Percentiles rank a stretch among this genome's conserved stretches.
These are phyloP conservation scores for Merluccius polli DNA, from an alignment of 2,797 vertebrate species.

Conservation along the genomic window DNA sequence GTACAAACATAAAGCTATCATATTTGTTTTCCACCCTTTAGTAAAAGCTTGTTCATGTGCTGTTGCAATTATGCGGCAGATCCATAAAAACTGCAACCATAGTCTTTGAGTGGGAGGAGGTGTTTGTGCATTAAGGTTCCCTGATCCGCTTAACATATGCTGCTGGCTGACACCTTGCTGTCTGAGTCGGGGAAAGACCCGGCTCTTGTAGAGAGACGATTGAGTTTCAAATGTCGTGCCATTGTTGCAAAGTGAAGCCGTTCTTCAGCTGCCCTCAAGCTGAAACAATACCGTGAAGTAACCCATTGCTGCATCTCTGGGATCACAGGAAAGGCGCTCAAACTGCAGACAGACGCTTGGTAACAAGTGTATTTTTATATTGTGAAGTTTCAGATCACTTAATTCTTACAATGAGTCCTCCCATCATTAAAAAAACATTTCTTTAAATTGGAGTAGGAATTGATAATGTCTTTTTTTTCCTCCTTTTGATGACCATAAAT, in stretches of 20 bases:
- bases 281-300: not conserved
- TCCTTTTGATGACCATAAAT: too few species aligned
- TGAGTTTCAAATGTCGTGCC: too few species aligned
- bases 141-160: slow-evolving; percentile 4
- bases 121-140: not conserved
- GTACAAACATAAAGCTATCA: too few species aligned
- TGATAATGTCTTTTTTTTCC: too few species aligned
- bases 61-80: not conserved
- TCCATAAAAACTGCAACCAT: not conserved
- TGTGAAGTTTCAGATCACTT: too few species aligned
- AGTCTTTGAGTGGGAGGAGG: not conserved
- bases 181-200: not conserved
- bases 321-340: not conserved
- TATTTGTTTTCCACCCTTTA: too few species aligned
- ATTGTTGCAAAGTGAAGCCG: too few species aligned
- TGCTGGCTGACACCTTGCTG: slow-evolving; percentile 5
- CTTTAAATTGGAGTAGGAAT: too few species aligned
- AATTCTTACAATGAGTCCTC: too few species aligned
- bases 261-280: not conserved
- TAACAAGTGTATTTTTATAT: not conserved
- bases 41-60: not conserved
- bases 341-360: not conserved
- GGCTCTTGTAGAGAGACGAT: too few species aligned
- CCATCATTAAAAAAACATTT: too few species aligned
- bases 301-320: not conserved